These are phyloP conservation scores for Corythornis vintsioides DNA, from an alignment of 2,113 vertebrate genomes.

Conservation along the genomic window DNA sequence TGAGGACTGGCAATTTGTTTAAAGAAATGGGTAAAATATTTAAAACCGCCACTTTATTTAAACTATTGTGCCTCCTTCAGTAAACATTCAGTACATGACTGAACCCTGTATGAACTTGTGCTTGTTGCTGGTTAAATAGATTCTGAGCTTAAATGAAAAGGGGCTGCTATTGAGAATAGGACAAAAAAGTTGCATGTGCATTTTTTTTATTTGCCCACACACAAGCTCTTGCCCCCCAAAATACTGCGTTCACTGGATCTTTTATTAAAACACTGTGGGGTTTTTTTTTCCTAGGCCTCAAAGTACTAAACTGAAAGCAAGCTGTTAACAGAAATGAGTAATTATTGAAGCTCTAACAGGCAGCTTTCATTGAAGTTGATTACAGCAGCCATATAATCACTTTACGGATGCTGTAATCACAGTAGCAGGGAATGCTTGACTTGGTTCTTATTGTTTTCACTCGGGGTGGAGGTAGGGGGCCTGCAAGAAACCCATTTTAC, in stretches of 20 bases:
- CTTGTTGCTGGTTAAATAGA: slow-evolving; percentile 82
- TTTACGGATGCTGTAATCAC: slow-evolving; percentile 88
- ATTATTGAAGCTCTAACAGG: slow-evolving; percentile 90
- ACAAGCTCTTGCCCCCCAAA: slow-evolving; percentile 80
- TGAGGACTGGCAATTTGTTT: slow-evolving; percentile 83
- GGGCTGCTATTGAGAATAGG: slow-evolving; percentile 74
- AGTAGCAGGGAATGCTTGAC: slow-evolving; percentile 87
- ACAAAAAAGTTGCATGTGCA: slow-evolving; percentile 81
- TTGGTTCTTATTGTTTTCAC: slow-evolving; percentile 86
- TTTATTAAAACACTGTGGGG: slow-evolving; percentile 76
- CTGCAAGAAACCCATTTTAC: slow-evolving; percentile 78
- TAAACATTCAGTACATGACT: slow-evolving; percentile 83
- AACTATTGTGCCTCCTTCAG: slow-evolving; percentile 84
- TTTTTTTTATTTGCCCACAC: slow-evolving; percentile 84
- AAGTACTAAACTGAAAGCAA: slow-evolving; percentile 85
- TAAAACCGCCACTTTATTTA: slow-evolving; percentile 82
- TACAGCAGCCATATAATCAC: slow-evolving; percentile 88
- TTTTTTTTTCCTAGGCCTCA: slow-evolving; percentile 74
- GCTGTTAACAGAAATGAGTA: slow-evolving; percentile 90
- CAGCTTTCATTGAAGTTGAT: slow-evolving; percentile 90
- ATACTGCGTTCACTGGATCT: slow-evolving; percentile 74
- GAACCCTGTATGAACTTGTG: slow-evolving; percentile 86
- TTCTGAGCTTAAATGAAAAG: slow-evolving; percentile 75
- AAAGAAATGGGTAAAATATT: slow-evolving; percentile 85
- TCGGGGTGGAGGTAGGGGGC: slow-evolving; percentile 84